A percentile compares a stretch with the other conserved stretches of the same genome.
Conservation (phyloP, 2,797 vertebrate genomes). For the Lycodopsis pacificus region DNA sequence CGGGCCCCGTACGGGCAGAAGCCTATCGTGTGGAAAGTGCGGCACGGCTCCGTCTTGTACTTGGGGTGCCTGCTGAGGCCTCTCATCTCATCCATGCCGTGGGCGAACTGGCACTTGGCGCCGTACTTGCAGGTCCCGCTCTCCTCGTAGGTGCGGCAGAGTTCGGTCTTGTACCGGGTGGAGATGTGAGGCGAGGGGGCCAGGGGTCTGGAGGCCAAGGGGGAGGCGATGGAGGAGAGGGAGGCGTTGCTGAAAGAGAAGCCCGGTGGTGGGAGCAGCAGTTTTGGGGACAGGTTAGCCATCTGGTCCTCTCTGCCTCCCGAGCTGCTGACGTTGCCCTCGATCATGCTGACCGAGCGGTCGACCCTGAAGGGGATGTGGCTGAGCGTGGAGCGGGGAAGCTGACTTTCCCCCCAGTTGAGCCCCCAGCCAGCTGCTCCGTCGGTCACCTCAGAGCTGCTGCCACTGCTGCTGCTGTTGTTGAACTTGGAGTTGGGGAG, state of each 20-base stretch:
- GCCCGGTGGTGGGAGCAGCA: slow-evolving; percentile 75
- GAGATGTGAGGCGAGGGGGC: slow-evolving; percentile 72
- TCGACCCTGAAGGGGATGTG: slow-evolving; percentile 87
- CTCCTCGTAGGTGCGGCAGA: slow-evolving; percentile 87
- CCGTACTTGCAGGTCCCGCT: slow-evolving; percentile 87
- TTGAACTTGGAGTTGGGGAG: slow-evolving; percentile 87
- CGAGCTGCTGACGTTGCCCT: slow-evolving; percentile 64
- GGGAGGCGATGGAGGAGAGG: slow-evolving; percentile 45
- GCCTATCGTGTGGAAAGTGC: slow-evolving; percentile 88
- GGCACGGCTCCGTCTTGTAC: slow-evolving; percentile 89
- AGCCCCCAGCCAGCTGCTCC: slow-evolving; percentile 63
- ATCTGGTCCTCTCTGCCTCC: slow-evolving; percentile 45
- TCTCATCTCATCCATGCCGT: slow-evolving; percentile 83
- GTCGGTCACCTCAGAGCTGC: slow-evolving; percentile 56
- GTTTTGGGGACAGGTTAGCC: neutral
- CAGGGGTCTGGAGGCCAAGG: slow-evolving; percentile 21
- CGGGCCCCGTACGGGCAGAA: slow-evolving; percentile 89
- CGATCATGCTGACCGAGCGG: slow-evolving; percentile 89
- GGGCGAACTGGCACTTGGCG: slow-evolving; percentile 88
- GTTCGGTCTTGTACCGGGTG: slow-evolving; percentile 88
- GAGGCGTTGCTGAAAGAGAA: slow-evolving; percentile 66
- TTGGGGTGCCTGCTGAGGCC: slow-evolving; percentile 87
- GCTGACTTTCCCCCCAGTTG: slow-evolving; percentile 57
- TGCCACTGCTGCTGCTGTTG: slow-evolving; percentile 56
- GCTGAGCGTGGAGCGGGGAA: slow-evolving; percentile 78